A percentile compares a stretch with the other conserved stretches of the same genome.
These are phyloP conservation scores for Ptiloglossa arizonensis DNA, from an alignment of 1,140 invertebrate genomes.

Conservation along the genomic window DNA sequence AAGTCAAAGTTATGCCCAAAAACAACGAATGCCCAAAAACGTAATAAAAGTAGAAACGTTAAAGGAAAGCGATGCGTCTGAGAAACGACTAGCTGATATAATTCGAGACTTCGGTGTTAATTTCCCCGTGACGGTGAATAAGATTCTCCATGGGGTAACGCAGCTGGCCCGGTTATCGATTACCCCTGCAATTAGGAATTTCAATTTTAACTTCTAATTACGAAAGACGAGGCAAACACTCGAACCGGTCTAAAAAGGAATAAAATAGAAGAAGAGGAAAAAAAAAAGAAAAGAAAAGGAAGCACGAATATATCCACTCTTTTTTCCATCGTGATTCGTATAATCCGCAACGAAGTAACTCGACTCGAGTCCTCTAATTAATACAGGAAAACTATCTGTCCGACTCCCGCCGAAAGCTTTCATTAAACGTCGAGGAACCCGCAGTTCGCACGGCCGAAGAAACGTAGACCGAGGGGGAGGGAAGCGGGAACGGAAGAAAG, in stretches of 20 bases:
- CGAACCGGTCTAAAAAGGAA: too few relatives aligned
- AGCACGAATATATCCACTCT: neutral
- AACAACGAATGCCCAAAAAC: too few relatives aligned
- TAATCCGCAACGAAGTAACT: slow-evolving; percentile 15
- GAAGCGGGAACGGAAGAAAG: neutral
- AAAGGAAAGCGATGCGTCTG: too few relatives aligned
- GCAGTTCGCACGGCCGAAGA: neutral
- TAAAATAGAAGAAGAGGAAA: neutral
- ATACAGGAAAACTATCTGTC: slow-evolving; percentile 41
- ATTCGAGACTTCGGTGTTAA: slow-evolving; percentile 20
- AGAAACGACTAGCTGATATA: neutral
- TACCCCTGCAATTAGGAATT: slow-evolving; percentile 36
- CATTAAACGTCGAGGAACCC: slow-evolving; percentile 54
- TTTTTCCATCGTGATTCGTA: slow-evolving; percentile 1
- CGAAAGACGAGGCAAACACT: slow-evolving; percentile 2
- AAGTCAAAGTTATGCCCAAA: too few relatives aligned
- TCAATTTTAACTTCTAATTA: slow-evolving; percentile 46
- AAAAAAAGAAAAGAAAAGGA: slow-evolving; percentile 39
- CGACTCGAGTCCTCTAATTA: slow-evolving; percentile 36
- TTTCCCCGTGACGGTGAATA: slow-evolving; percentile 17
- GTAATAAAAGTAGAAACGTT: too few relatives aligned
- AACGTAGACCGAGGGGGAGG: neutral
- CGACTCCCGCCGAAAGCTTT: slow-evolving; percentile 40
- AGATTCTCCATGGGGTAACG: neutral
- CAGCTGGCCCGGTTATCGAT: slow-evolving; percentile 31